Percentiles rank a stretch among this genome's conserved stretches.
These are phyloP conservation scores for Isaurus tuberculatus DNA, from an alignment of 92 coral and sea anemone species.

Conservation along the genomic window DNA sequence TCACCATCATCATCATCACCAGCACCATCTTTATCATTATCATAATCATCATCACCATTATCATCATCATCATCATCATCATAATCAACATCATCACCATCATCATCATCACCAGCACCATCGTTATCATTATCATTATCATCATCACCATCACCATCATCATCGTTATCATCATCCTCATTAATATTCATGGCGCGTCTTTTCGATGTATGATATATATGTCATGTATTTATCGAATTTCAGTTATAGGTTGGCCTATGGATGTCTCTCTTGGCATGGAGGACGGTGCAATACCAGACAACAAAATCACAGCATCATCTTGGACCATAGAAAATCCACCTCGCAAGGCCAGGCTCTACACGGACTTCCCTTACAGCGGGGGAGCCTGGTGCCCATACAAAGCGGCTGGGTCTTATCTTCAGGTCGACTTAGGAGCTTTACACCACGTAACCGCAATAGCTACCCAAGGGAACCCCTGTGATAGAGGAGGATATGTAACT, in stretches of 20 bases:
- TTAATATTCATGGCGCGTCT: too few relatives aligned
- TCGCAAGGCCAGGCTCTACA: slow-evolving; percentile 40
- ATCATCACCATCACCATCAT: too few relatives aligned
- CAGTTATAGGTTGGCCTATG: slow-evolving; percentile 5
- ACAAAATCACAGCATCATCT: slow-evolving; percentile 44
- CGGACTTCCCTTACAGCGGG: not conserved
- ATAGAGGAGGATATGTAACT: slow-evolving; percentile 1
- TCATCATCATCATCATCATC: too few relatives aligned
- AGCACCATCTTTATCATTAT: too few relatives aligned
- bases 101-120: too few relatives aligned
- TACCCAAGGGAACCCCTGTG: slow-evolving; percentile 37
- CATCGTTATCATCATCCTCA: too few relatives aligned
- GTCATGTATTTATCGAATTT: too few relatives aligned
- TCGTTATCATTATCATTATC: too few relatives aligned
- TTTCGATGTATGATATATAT: too few relatives aligned
- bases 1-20: too few relatives aligned
- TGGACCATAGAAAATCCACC: slow-evolving; percentile 32
- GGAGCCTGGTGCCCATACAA: slow-evolving; percentile 48
- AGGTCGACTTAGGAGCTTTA: slow-evolving; percentile 46
- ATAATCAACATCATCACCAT: too few relatives aligned
- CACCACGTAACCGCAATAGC: slow-evolving; percentile 51
- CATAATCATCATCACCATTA: too few relatives aligned
- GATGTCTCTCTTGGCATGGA: slow-evolving; percentile 53
- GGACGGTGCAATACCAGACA: slow-evolving; percentile 52
- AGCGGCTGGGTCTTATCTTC: slow-evolving; percentile 48